Conservation (phyloP, 1,140 invertebrate genomes). For the Leptopilina clavipes region DNA sequence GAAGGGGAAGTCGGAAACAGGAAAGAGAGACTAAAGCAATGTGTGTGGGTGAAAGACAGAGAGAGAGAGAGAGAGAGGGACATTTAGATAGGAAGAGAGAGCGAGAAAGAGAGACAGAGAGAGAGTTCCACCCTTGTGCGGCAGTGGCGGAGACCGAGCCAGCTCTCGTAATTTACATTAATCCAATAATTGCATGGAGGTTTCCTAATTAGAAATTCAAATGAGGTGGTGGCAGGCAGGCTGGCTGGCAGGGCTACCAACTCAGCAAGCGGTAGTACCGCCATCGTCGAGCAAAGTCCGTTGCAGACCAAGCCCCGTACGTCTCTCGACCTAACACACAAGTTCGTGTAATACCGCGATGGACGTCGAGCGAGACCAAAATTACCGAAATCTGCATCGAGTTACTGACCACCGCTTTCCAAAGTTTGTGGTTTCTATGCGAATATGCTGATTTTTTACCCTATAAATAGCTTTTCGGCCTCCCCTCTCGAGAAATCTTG, state of each 20-base stretch:
- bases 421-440: conserved; percentile 25
- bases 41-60: conserved; percentile 39
- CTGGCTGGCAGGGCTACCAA: conserved; percentile 73
- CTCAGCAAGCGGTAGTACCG: conserved; percentile 66
- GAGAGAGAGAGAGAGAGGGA: conserved; percentile 52
- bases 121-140: conserved; percentile 70
- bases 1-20: conserved; percentile 20
- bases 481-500: neutral
- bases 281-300: conserved; percentile 71
- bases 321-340: conserved; percentile 58
- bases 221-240: conserved; percentile 84
- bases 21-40: conserved; percentile 37
- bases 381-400: conserved; percentile 70
- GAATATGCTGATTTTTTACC: conserved; percentile 24
- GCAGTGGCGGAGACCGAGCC: conserved; percentile 77
- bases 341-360: conserved; percentile 66
- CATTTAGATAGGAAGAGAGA: conserved; percentile 49
- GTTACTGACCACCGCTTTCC: conserved; percentile 44
- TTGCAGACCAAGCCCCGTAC: conserved; percentile 53
- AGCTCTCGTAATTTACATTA: conserved; percentile 93
- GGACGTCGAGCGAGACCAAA: conserved; percentile 66
- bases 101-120: conserved; percentile 42
- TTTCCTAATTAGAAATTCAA: conserved; percentile 94
- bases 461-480: conserved; percentile 14
- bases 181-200: conserved; percentile 94